Percentiles rank a stretch among this genome's conserved stretches.
Conservation (phyloP, 2,888 invertebrate genomes). For the Protonemura montana region DNA sequence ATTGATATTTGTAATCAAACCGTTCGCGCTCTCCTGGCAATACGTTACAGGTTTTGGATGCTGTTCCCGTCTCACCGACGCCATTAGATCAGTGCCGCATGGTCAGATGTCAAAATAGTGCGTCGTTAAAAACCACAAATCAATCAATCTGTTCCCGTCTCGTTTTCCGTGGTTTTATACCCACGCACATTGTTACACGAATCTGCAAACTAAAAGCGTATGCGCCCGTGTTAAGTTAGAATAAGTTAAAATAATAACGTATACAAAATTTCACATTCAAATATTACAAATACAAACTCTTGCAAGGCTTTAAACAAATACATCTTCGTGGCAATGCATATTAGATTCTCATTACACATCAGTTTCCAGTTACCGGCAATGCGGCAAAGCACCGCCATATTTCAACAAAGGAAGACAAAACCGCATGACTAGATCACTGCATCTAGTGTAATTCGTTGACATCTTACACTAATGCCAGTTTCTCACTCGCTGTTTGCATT, state of each 20-base stretch:
- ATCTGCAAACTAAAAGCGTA: neutral
- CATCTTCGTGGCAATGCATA: neutral
- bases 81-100: too few relatives aligned
- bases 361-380: neutral
- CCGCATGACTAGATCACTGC: neutral
- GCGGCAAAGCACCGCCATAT: neutral
- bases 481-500: too few relatives aligned
- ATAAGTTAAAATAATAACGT: neutral
- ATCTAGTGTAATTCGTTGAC: neutral
- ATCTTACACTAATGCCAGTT: neutral
- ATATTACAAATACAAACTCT: neutral
- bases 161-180: neutral
- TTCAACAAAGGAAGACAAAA: neutral
- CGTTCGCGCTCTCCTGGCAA: neutral
- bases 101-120: too few relatives aligned
- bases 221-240: neutral
- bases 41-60: too few relatives aligned
- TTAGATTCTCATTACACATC: slow-evolving; percentile 12
- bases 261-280: neutral
- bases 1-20: neutral
- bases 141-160: neutral
- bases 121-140: too few relatives aligned
- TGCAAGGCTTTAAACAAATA: neutral
- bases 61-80: neutral
- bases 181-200: neutral